Evolutionary conservation across 2,888 invertebrate species (phyloP), one percentile per base, ranked within the genome.

Genomic region (Drosophila greeni): DNA sequence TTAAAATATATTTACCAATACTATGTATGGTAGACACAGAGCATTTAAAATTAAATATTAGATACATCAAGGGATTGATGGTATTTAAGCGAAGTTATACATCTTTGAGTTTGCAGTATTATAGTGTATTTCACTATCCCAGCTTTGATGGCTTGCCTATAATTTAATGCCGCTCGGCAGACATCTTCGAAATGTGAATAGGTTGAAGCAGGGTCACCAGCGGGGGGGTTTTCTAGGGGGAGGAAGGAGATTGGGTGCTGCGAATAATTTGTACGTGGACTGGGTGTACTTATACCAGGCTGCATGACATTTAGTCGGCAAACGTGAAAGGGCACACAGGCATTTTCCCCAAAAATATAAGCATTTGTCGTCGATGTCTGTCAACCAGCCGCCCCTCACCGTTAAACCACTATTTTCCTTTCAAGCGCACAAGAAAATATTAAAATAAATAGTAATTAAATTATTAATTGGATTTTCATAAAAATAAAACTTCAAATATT

Each of bases 271-370:
- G 72, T 45, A 11, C 5, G 29, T 40, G 34, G 60, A 24, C 31
- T 34, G 36, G 40, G 62, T 42, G 36, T 40, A 34, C 40, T 18
- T 62, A 23, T 33, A 36, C 29, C 34, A 31, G 42, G n/a, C n/a
- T 20, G 67, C 54, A 52, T 76, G 76, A 73, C 76, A 76, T 77
- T 77, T 77, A 75, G 73, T 39, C 71, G 76, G 66, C 70, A 55
- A 82, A 79, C 78, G 78, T 78, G 82, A 78, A 78, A 78, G 78
- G 78, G 78, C 78, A 80, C 79, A 70, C 70, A 49, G 58, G 4
- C 42, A 52, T 39, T 69, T 57, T 65, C 58, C 65, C 69, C 65
- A 67, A 72, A 73, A 79, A 75, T 71, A 79, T 65, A 77, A 82
- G 76, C 82, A 82, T 73, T 82, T 71, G 65, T 74, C 74, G 66